These are phyloP conservation scores for Diacarnus erythraeanus DNA, from an alignment of 37 sponge, comb jelly and placozoan species.

Conservation along the genomic window DNA sequence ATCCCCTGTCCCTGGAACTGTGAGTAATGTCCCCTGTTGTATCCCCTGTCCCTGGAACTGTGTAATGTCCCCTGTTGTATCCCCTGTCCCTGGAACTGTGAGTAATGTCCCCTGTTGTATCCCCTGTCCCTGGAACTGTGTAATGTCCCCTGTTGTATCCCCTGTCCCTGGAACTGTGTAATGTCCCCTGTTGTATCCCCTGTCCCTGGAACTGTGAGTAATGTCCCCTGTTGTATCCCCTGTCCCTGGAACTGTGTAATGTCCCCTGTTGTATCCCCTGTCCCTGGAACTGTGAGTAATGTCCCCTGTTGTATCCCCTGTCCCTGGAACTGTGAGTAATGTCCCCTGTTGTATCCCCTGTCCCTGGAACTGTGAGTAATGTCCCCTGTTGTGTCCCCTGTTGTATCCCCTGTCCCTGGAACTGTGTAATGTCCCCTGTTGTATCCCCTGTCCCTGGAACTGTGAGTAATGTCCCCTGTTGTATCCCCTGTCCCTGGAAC, in stretches of 20 bases:
- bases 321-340: constrained; percentile 77
- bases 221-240: constrained; percentile 25
- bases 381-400: too few relatives aligned
- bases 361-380: constrained; percentile 77
- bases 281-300: constrained; percentile 77
- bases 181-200: constrained; percentile 31
- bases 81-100: constrained; percentile 73
- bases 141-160: constrained; percentile 36
- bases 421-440: constrained; percentile 39
- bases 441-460: constrained; percentile 71
- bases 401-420: constrained; percentile 66
- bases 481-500: constrained; percentile 68
- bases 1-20: constrained; percentile 69
- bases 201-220: constrained; percentile 74
- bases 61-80: constrained; percentile 38
- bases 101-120: constrained; percentile 27
- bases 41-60: constrained; percentile 69
- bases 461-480: constrained; percentile 41
- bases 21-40: constrained; percentile 38
- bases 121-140: constrained; percentile 73
- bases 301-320: constrained; percentile 24
- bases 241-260: constrained; percentile 75
- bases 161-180: constrained; percentile 73
- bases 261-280: constrained; percentile 25
- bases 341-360: constrained; percentile 24